Percentiles rank a stretch among this genome's conserved stretches.
phyloP scores from a whole-genome alignment of 1,140 invertebrate species.

The Amyelois transitella region DNA sequence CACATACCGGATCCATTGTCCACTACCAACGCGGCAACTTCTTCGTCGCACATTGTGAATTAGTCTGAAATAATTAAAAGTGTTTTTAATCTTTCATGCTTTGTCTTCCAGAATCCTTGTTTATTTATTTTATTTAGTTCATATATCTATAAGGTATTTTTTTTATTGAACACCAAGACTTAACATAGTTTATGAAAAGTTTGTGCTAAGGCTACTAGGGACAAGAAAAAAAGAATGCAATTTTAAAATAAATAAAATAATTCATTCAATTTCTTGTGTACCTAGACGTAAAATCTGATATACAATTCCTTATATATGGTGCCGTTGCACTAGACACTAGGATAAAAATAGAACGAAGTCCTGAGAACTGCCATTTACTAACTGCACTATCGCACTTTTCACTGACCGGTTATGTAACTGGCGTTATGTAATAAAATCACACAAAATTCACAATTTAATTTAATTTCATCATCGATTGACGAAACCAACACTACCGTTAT shows the following conservation, averaged over 20 bases:
- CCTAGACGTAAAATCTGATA: too few species aligned
- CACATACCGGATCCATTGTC: slow-evolving; percentile 97
- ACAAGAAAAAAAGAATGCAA: too few species aligned
- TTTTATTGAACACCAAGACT: too few species aligned
- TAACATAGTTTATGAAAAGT: too few species aligned
- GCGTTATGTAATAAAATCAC: background rate
- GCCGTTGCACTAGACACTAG: too few species aligned
- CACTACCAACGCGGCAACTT: slow-evolving; percentile 90
- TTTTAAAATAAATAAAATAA: too few species aligned
- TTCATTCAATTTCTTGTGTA: too few species aligned
- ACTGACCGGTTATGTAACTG: background rate
- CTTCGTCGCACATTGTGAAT: slow-evolving; percentile 76
- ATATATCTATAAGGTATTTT: too few species aligned
- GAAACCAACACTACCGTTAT: background rate
- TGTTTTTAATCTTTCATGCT: slow-evolving; percentile 7
- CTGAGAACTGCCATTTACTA: background rate
- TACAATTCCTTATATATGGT: background rate
- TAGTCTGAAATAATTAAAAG: slow-evolving; percentile 42
- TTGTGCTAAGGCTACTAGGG: too few species aligned
- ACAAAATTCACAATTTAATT: background rate
- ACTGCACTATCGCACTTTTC: slow-evolving; percentile 8
- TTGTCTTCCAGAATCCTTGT: background rate
- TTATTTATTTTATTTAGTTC: too few species aligned
- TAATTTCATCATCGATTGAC: background rate
- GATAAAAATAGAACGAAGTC: background rate